Evolutionary conservation across 2,888 invertebrate genomes (phyloP).

Genomic region (Xestia ashworthii): DNA sequence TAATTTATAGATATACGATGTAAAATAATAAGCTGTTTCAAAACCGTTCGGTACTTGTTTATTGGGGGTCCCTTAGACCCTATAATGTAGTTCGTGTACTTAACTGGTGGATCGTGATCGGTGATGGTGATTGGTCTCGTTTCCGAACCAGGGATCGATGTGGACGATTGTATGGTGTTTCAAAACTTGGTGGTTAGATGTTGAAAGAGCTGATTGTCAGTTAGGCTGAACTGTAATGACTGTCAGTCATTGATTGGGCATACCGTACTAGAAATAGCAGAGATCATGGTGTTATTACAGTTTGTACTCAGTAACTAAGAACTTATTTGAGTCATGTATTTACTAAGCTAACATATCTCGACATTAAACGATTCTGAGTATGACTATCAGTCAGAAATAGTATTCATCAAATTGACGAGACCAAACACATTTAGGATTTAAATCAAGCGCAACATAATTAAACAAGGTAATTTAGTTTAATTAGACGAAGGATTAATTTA

Average conservation of each 20-base stretch:
- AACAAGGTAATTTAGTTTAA: slow-evolving; percentile 29
- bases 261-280: neutral
- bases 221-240: too few species aligned
- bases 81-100: slow-evolving; percentile 45
- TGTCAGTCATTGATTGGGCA: slow-evolving; percentile 2
- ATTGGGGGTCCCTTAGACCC: slow-evolving; percentile 38
- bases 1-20: slow-evolving; percentile 55
- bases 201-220: slow-evolving; percentile 53
- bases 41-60: slow-evolving; percentile 26
- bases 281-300: neutral
- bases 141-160: slow-evolving; percentile 42
- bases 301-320: neutral
- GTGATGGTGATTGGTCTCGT: slow-evolving; percentile 51
- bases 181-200: slow-evolving; percentile 49
- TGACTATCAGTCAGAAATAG: neutral
- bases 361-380: slow-evolving; percentile 1
- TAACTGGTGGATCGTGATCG: slow-evolving; percentile 54
- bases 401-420: slow-evolving; percentile 3
- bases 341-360: neutral
- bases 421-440: slow-evolving; percentile 12
- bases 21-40: slow-evolving; percentile 53
- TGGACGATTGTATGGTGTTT: slow-evolving; percentile 39
- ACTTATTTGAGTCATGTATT: neutral
- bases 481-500: slow-evolving; percentile 29
- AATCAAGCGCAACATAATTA: slow-evolving; percentile 29